These are phyloP conservation scores for Micrasema longulum DNA, from an alignment of 1,140 invertebrate species.

Conservation along the genomic window DNA sequence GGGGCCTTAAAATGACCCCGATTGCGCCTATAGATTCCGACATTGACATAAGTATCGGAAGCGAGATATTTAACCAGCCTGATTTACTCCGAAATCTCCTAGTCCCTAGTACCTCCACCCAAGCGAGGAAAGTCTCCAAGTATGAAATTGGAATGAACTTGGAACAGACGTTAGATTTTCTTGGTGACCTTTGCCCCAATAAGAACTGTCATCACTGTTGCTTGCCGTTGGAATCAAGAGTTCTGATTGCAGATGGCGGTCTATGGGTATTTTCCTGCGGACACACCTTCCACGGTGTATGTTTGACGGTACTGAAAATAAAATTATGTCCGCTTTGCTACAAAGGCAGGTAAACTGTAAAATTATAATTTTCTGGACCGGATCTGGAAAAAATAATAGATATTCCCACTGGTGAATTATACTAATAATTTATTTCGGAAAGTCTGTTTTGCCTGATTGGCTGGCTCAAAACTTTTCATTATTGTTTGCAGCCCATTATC, in stretches of 20 bases:
- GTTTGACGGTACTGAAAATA: constrained; percentile 64
- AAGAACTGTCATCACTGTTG: constrained; percentile 63
- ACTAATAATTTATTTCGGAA: neutral
- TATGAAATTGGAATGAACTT: constrained; percentile 52
- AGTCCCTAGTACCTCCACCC: constrained; percentile 6
- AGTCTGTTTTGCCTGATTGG: too few relatives aligned
- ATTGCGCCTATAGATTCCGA: constrained; percentile 20
- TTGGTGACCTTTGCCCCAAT: constrained; percentile 49
- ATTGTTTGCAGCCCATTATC: neutral
- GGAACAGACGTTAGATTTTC: constrained; percentile 44
- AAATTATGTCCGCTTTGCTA: constrained; percentile 63
- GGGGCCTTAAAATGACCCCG: constrained; percentile 59
- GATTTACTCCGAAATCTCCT: constrained; percentile 43
- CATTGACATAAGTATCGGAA: constrained; percentile 19
- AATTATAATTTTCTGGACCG: neutral
- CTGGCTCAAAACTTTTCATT: neutral
- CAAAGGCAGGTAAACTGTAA: constrained; percentile 39
- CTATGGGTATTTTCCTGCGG: constrained; percentile 67
- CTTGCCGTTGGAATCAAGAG: constrained; percentile 62
- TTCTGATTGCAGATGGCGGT: constrained; percentile 65
- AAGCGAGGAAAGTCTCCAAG: constrained; percentile 4
- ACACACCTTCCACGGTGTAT: constrained; percentile 64
- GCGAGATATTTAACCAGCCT: constrained; percentile 27
- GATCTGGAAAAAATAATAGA: neutral
- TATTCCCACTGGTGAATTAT: neutral